These are phyloP conservation scores for Anagyrus pseudococci DNA, from an alignment of 2,888 invertebrate species.

Conservation along the genomic window DNA sequence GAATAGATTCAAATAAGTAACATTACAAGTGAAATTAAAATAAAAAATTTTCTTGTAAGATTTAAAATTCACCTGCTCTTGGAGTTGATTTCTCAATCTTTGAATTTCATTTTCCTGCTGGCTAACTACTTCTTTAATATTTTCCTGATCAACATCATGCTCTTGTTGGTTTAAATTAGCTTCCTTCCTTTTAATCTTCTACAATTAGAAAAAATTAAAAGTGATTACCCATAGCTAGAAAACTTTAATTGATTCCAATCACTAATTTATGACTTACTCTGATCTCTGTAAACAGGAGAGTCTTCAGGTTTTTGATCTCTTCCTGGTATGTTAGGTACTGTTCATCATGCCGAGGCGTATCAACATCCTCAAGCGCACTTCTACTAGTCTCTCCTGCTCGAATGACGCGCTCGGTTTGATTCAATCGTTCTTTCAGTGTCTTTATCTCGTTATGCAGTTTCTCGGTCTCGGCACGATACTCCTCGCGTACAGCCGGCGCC, in stretches of 20 bases:
- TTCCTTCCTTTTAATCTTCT: conserved; percentile 49
- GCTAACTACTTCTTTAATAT: conserved; percentile 62
- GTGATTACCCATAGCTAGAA: background rate
- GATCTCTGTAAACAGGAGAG: conserved; percentile 54
- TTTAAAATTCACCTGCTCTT: conserved; percentile 49
- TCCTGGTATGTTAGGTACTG: conserved; percentile 50
- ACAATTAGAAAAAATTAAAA: conserved; percentile 3
- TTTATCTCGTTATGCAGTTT: conserved; percentile 72
- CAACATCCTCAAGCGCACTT: conserved; percentile 35
- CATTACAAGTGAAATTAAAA: no score
- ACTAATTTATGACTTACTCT: conserved; percentile 44
- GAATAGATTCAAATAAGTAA: no score
- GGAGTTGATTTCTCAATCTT: conserved; percentile 63
- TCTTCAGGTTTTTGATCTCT: conserved; percentile 51
- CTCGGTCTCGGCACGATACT: conserved; percentile 67
- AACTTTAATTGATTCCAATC: no score
- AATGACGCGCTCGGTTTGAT: conserved; percentile 67
- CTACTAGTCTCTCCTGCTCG: conserved; percentile 53
- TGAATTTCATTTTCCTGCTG: conserved; percentile 66
- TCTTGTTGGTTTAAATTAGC: conserved; percentile 41
- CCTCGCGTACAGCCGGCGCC: conserved; percentile 55
- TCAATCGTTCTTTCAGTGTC: conserved; percentile 69
- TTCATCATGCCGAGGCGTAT: conserved; percentile 41
- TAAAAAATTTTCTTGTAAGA: no score
- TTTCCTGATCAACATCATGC: conserved; percentile 58